Base-by-base conservation (phyloP, 30 jellyfish, hydroid and myxozoan species). In the Hydractinia symbiolongicarpus region DNA sequence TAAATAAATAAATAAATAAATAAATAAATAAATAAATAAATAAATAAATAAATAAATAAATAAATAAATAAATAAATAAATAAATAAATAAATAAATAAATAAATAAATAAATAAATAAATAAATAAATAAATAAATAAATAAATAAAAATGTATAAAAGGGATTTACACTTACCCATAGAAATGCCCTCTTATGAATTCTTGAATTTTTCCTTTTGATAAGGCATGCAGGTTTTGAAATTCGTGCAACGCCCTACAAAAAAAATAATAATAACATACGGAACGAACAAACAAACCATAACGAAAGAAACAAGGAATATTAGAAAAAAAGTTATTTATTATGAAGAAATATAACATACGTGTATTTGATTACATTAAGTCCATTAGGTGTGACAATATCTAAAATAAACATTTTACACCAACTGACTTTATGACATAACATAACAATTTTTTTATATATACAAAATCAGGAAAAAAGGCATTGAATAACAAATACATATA, bases 141-240 rank as follows among this genome's bases (percentile, higher is more conserved):
- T n/a, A n/a, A n/a, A n/a, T n/a, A n/a, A 30, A 30, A 30, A 30
- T 30, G 1, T 30, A 30, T 30, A 30, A 30, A 30, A 30, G 44
- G 44, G 44, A 30, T 30, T 2, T n/a, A 15, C 4, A 55, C 90
- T 52, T 83, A 91, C 98, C 99, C 99, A 76, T 81, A 93, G 67
- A 93, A 93, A 82, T 93, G 99, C 16, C 99, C 99, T n/a, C 96
- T 78, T 21, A 93, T 95, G 79, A 93, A 93, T 17, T 93, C 95
- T 53, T 93, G 95, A 8, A 88, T 93, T 62, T 83, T 87, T 53
- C 83, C 95, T 62, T 91, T 91, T 81, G 84, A 91, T n/a, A 86
- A 74, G 2, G 96, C 95, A 68, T 91, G 98, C 79, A 86, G 88
- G 56, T 91, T 91, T 61, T 91, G 98, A 54, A 91, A 91, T 73